Evolutionary conservation across 2,797 vertebrate species (phyloP).

Genomic region (Balearica regulorum): DNA sequence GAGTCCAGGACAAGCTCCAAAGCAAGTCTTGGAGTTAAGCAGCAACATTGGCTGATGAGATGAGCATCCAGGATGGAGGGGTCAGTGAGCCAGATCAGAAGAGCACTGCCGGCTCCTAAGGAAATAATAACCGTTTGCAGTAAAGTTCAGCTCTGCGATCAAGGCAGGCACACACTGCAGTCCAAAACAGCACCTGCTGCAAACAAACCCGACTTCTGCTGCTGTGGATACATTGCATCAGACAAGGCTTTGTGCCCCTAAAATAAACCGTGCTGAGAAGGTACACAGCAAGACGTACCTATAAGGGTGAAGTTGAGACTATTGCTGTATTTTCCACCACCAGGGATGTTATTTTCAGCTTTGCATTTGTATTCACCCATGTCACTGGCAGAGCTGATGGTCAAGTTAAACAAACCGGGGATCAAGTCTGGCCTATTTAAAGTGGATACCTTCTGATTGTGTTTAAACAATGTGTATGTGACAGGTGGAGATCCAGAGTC

Average conservation of each 20-base stretch:
- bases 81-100: background rate
- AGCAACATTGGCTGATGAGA: background rate
- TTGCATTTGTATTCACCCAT: conserved; percentile 57
- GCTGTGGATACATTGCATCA: background rate
- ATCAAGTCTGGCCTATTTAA: background rate
- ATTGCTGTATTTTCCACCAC: background rate
- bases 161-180: background rate
- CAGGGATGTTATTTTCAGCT: background rate
- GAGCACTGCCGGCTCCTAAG: background rate
- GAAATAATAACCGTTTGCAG: background rate
- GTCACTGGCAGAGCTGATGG: background rate
- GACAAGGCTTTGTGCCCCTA: background rate
- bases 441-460: background rate
- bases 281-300: conserved; percentile 26
- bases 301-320: background rate
- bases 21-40: background rate
- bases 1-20: background rate
- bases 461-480: conserved; percentile 45
- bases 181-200: background rate
- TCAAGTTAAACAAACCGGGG: conserved; percentile 28
- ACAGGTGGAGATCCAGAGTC: conserved; percentile 23
- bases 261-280: background rate
- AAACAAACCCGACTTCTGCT: background rate
- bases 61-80: background rate
- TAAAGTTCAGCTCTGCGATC: background rate